Percentiles rank a stretch among this genome's conserved stretches.
Evolutionary conservation across 2,888 invertebrate genomes (phyloP).

Genomic region (Carabus problematicus): DNA sequence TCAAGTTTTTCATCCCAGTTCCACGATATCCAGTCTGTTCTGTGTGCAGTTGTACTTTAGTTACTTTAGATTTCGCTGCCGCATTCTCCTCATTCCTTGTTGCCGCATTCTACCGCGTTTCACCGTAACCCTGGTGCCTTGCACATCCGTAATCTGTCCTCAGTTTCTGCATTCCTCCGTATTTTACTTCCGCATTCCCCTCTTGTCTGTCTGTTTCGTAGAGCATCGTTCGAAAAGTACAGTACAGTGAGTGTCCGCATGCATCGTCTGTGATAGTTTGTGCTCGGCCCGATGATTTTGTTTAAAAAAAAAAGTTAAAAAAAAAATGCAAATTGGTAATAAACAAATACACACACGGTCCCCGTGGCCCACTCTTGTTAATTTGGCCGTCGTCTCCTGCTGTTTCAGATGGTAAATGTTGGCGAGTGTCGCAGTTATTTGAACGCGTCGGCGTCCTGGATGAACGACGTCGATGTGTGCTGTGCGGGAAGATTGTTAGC

Average conservation of each 20-base stretch:
- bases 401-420: conserved; percentile 64
- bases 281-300: conserved; percentile 33
- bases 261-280: conserved; percentile 35
- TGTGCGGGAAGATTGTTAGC: conserved; percentile 69
- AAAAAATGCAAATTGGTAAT: conserved; percentile 41
- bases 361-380: background rate
- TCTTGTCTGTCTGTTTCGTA: too few relatives aligned
- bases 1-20: background rate
- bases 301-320: too few relatives aligned
- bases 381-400: conserved; percentile 8
- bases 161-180: too few relatives aligned
- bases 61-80: too few relatives aligned
- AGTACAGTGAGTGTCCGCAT: conserved; percentile 34
- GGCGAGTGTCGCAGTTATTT: conserved; percentile 67
- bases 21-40: too few relatives aligned
- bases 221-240: background rate
- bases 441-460: conserved; percentile 66
- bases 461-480: conserved; percentile 65
- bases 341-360: conserved; percentile 11
- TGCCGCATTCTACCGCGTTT: too few relatives aligned
- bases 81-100: too few relatives aligned
- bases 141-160: too few relatives aligned
- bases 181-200: too few relatives aligned
- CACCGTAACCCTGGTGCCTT: too few relatives aligned
- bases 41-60: too few relatives aligned